Evolutionary conservation across 2,113 vertebrate species (phyloP).

Genomic region (Microcebus tavaratra): DNA sequence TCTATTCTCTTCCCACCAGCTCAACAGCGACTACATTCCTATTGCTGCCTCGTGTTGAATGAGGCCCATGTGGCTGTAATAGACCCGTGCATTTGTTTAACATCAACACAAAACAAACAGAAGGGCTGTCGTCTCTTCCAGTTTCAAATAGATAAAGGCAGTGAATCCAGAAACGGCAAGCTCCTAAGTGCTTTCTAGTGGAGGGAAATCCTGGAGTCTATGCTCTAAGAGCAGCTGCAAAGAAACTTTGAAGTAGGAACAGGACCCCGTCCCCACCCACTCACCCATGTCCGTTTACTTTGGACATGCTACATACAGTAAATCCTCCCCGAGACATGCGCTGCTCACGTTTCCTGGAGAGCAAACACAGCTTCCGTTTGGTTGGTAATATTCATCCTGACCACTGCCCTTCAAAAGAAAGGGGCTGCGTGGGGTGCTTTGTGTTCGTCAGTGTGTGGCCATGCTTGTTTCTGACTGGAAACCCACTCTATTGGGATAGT

Average conservation of each 20-base stretch:
- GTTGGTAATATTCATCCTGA: conserved; percentile 18
- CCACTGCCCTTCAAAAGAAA: not conserved
- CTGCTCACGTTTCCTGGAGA: not conserved
- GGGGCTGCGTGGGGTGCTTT: not conserved
- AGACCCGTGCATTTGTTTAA: not conserved
- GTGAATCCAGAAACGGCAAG: conserved; percentile 34
- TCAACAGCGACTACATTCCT: not conserved
- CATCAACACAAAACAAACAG: conserved; percentile 67
- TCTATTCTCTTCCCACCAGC: not conserved
- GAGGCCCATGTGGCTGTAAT: not conserved
- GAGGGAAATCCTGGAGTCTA: not conserved
- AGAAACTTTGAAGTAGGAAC: not conserved
- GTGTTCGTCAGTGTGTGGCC: not conserved
- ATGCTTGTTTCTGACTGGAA: conserved; percentile 1
- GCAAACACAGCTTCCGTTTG: conserved; percentile 49
- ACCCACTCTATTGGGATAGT: not conserved
- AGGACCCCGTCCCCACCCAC: not conserved
- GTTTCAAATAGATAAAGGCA: conserved; percentile 62
- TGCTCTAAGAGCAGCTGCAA: not conserved
- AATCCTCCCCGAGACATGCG: not conserved
- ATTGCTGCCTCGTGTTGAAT: conserved; percentile 40
- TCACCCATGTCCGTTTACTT: not conserved
- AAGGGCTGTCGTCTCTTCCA: not conserved
- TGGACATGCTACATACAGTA: not conserved
- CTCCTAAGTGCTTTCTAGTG: not conserved